Evolutionary conservation across 2,797 vertebrate genomes (phyloP), one percentile per base, ranked within the genome.

Genomic region (Coracias cyanogaster): DNA sequence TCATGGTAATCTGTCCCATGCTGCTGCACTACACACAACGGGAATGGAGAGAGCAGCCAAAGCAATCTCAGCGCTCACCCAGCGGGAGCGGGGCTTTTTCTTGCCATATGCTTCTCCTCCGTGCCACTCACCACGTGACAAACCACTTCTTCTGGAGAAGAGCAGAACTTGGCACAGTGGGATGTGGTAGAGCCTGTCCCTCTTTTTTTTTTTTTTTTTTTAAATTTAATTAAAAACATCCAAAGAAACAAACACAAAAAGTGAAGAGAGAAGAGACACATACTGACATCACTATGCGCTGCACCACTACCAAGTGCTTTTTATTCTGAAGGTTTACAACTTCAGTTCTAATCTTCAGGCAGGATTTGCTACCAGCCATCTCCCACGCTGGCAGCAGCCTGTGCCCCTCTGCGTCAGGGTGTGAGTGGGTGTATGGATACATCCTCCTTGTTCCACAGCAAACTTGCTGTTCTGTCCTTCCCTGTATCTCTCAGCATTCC

Each of bases 1-100:
- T 72, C 21, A 57, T 9, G 4, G 31, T 5, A 9, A 20, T 7
- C 15, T 41, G n/a, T 43, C n/a, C 78, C 66, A 8, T 2, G 19
- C 33, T 70, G 62, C 39, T 58, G 48, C 46, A 24, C 24, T 11
- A 21, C 8, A 3, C 2, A 3, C 24, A 48, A 43, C 0, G 3
- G 35, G 14, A 69, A 3, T 1, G 0, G 21, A 80, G 24, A 37
- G 31, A 0, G 12, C n/a, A 82, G 60, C 24, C 48, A 46, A 60
- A 77, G 66, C 3, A 3, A 74, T 2, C 19, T 10, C 46, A n/a
- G 13, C 19, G 41, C 43, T 19, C 37, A 4, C 25, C 13, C 7
- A 2, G 11, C 3, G 1, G 2, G 13, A 51, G 48, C 45, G 57
- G 49, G 31, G 58, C 3, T 62, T 48, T 45, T 41, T 66, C 81